Base-by-base conservation (phyloP, 2,113 vertebrate species). In the Chaetura pelagica region DNA sequence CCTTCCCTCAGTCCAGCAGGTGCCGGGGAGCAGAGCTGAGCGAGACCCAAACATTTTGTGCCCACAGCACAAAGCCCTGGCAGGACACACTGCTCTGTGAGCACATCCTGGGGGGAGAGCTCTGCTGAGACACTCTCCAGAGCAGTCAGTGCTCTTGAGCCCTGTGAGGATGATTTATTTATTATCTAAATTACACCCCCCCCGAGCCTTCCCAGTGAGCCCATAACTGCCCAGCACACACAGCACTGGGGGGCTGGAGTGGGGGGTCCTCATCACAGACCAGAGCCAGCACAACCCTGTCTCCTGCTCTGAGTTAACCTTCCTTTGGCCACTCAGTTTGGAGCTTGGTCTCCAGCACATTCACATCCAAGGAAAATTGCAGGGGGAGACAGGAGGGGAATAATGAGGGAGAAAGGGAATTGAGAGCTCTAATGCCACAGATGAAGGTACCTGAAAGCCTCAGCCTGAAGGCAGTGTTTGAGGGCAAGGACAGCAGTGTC, bases 1-100 rank as follows among this genome's bases (percentile, higher is more conserved):
- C 38, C 38, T 38, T 38, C 38, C 8, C 38, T 38, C 38, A 10
- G 66, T 74, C 29, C 32, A 5, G 55, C 0, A 0, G 57, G 32
- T 23, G 66, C 34, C 49, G 32, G 5, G 48, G 55, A 85, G 30
- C 35, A 20, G 49, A 49, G 40, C 80, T 27, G 40, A 84, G 64
- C 3, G 2, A 69, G 35, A 61, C 19, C 40, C 0, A 0, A n/a
- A 18, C 1, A 23, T 44, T 84, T 38, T 34, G 66, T 54, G 52
- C 27, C 67, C 38, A 2, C 27, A 21, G 52, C 68, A 38, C 17
- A 12, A 72, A 5, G 11, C 58, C 23, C 61, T 9, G 9, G 6
- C 0, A 0, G 72, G 34, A 80, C 34, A 72, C 54, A 68, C 15
- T 8, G 40, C 42, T 54, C 71, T 26, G 46, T 8, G 15, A 57